Evolutionary conservation across 2,113 vertebrate genomes (phyloP).

Genomic region (Athene noctua): DNA sequence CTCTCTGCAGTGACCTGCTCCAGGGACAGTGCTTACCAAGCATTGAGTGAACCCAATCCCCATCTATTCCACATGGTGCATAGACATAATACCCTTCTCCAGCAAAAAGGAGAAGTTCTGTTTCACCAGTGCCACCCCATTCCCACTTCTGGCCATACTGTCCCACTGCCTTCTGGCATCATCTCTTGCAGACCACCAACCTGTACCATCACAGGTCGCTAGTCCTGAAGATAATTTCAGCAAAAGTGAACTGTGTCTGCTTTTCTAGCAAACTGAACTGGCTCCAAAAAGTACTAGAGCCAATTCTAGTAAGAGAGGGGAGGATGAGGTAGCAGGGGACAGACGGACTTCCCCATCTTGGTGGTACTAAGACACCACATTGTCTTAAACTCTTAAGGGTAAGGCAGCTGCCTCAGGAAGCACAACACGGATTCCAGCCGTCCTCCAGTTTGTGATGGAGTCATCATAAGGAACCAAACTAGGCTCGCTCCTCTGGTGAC

Average conservation of each 20-base stretch:
- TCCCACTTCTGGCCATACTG: neutral
- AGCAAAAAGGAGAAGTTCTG: neutral
- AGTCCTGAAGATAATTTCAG: neutral
- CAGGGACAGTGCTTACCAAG: neutral
- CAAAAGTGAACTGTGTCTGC: neutral
- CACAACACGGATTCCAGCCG: neutral
- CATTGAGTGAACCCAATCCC: accelerated
- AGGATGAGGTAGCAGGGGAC: neutral
- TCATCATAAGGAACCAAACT: neutral
- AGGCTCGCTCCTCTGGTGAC: neutral
- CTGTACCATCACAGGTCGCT: neutral
- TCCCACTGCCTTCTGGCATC: neutral
- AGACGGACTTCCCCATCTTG: neutral
- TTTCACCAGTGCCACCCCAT: neutral
- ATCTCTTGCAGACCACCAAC: neutral
- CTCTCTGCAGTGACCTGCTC: neutral
- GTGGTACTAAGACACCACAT: neutral
- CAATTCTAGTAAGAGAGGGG: neutral
- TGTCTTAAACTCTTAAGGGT: neutral
- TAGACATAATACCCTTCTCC: neutral
- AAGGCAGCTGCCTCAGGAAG: neutral
- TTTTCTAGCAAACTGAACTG: neutral
- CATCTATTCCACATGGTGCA: neutral
- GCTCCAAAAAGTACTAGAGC: neutral
- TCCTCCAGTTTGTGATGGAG: neutral